Evolutionary conservation across 2,797 vertebrate species (phyloP), one percentile per base, ranked within the genome.

Genomic region (Chlorospingus flavigularis): DNA sequence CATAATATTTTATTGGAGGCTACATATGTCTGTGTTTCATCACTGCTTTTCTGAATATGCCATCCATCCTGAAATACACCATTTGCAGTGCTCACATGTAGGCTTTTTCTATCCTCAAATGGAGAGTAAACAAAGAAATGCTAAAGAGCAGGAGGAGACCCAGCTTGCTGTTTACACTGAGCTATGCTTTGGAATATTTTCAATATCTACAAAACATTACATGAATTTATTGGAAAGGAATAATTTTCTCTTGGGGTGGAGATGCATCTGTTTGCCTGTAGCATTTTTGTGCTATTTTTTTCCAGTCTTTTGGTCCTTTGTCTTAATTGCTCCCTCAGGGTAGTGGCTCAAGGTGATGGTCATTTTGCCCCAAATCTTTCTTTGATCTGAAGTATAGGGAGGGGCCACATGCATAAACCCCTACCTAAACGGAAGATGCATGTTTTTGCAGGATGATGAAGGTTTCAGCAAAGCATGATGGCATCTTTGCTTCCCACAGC

Each of bases 51-150:
- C 15, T 0, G 8, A 87, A 91, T 95, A 20, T 51, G 39, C 79
- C 26, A 50, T 73, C 82, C 51, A 33, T 90, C 76, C 70, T 3
- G 2, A 88, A 86, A 75, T 39, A 58, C 43, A 95, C 77, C 73
- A 47, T 95, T 94, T 92, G 65, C 67, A 55, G 78, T 78, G 51
- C 70, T 92, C 68, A 92, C 51, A 86, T 92, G 58, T 84, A 95
- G 86, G 73, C 35, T 86, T 90, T 89, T 92, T 93, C 39, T 65
- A 4, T 50, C 33, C 60, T 78, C 75, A 88, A 67, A 94, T 80
- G 81, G 89, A 92, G 77, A 90, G 74, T 94, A 94, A 93, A 95
- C 92, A 95, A 96, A 96, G 66, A 85, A 90, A 92, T 95, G 65
- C 60, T 85, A 67, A 83, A 86, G 70, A 95, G 77, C 83, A 73